phyloP scores from a whole-genome alignment of 2,113 vertebrate species.

The Anguilla rostrata region DNA sequence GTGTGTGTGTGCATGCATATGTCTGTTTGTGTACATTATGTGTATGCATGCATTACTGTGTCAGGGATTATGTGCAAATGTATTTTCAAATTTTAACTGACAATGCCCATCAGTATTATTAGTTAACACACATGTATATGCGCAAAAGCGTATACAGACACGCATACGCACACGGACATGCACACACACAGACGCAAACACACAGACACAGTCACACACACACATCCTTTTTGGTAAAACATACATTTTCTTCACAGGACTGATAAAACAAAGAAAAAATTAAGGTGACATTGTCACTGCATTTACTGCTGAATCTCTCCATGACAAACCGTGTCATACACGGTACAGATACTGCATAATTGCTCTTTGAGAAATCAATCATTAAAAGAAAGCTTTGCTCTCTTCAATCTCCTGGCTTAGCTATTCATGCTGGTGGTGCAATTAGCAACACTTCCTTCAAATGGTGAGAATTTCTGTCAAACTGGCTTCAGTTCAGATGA shows the following conservation, averaged over 20 bases:
- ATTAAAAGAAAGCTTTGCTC: not conserved
- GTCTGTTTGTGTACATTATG: not conserved
- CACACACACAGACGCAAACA: no score
- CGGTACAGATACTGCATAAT: not conserved
- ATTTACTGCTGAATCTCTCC: not conserved
- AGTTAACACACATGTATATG: no score
- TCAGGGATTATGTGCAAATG: not conserved
- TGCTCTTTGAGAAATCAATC: not conserved
- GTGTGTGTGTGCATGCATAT: not conserved
- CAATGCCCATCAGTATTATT: no score
- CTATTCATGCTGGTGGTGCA: not conserved
- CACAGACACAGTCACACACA: no score
- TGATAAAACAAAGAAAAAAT: not conserved
- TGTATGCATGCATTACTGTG: conserved; percentile 7
- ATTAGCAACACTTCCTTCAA: not conserved
- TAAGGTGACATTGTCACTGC: not conserved
- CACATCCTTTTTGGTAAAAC: not conserved
- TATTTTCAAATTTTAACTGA: not conserved
- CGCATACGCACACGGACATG: no score
- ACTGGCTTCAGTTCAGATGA: not conserved
- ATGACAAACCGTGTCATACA: not conserved
- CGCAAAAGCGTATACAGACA: no score
- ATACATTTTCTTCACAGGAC: not conserved
- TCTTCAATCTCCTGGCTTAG: not conserved
- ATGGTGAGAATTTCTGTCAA: not conserved